These are phyloP conservation scores for Burhinus bistriatus DNA, from an alignment of 2,113 vertebrate genomes.

Conservation along the genomic window DNA sequence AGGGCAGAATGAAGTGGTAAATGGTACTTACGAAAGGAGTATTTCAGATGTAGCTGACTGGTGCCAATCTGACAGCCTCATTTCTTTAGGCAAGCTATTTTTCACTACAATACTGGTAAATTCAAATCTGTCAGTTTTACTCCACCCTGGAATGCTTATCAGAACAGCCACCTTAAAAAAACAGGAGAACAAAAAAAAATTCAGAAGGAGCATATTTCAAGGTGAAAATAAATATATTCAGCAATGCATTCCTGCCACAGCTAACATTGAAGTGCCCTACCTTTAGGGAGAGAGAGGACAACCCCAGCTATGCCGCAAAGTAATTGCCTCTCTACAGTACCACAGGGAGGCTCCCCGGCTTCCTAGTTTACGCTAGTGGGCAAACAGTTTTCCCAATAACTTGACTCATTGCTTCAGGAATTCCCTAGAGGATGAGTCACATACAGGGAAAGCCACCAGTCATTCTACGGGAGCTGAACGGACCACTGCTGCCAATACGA, in stretches of 20 bases:
- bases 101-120: neutral
- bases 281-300: neutral
- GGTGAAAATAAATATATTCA: neutral
- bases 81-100: neutral
- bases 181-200: neutral
- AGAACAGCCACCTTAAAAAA: neutral
- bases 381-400: conserved; percentile 61
- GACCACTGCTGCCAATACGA: conserved; percentile 40
- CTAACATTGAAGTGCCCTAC: neutral
- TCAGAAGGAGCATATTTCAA: neutral
- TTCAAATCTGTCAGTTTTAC: neutral
- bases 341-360: neutral
- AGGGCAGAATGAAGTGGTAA: neutral
- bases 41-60: neutral
- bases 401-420: conserved; percentile 64
- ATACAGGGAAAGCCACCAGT: conserved; percentile 45
- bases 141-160: neutral
- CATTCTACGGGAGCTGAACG: neutral
- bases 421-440: conserved; percentile 59
- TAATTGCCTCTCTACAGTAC: neutral
- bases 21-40: neutral
- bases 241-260: fast-evolving
- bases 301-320: neutral
- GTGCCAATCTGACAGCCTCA: neutral
- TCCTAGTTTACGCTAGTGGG: neutral